Percentiles rank a stretch among this genome's conserved stretches.
Conservation (phyloP, 2,888 invertebrate genomes). For the Dichetophora obliterata region DNA sequence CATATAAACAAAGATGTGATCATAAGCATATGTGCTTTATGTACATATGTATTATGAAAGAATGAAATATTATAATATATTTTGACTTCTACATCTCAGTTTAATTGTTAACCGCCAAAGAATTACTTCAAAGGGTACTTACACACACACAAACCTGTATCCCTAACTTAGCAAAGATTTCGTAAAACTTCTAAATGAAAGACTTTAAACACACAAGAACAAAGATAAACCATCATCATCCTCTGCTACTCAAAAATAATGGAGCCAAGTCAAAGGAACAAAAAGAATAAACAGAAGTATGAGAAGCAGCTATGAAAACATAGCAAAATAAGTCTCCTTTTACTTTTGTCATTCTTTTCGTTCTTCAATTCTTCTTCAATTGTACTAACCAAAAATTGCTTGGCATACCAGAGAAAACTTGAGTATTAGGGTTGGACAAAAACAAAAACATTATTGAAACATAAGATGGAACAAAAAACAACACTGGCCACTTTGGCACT, state of each 20-base stretch:
- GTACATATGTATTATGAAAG: too few relatives aligned
- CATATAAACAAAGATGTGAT: too few relatives aligned
- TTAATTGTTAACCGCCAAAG: too few relatives aligned
- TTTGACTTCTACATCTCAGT: too few relatives aligned
- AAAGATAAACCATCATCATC: neutral
- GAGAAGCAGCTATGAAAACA: neutral
- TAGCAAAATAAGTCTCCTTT: neutral
- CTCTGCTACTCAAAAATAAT: neutral
- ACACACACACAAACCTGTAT: neutral
- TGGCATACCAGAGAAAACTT: neutral
- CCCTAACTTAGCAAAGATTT: neutral
- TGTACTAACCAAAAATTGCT: too few relatives aligned
- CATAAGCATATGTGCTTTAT: too few relatives aligned
- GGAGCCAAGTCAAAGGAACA: neutral
- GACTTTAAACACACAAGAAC: neutral
- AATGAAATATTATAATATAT: too few relatives aligned
- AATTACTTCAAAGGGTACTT: too few relatives aligned
- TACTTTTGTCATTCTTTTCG: too few relatives aligned
- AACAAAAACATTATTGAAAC: conserved; percentile 28
- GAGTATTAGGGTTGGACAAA: neutral
- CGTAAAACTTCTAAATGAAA: neutral
- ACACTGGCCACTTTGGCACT: neutral
- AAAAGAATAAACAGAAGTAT: neutral
- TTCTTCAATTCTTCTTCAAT: too few relatives aligned
- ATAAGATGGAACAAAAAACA: conserved; percentile 27